Evolutionary conservation across 2,888 invertebrate genomes (phyloP).

Genomic region (Aphidius colemani): DNA sequence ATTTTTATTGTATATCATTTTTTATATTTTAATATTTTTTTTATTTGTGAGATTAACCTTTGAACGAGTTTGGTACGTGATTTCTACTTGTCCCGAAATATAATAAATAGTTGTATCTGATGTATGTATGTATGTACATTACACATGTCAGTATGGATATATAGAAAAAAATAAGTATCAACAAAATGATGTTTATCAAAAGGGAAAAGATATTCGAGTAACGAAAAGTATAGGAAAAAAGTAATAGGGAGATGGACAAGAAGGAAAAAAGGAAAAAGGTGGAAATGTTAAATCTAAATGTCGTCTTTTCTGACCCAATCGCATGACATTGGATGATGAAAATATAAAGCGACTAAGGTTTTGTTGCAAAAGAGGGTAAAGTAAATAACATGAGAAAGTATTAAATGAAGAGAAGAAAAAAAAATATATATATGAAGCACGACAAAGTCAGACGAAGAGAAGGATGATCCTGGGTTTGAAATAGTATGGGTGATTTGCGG

Average conservation of each 20-base stretch:
- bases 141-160: not conserved
- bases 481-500: conserved; percentile 53
- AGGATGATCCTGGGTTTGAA: conserved; percentile 53
- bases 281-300: conserved; percentile 19
- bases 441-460: conserved; percentile 47
- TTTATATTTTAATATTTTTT: no score
- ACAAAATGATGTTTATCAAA: not conserved
- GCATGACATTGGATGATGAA: conserved; percentile 47
- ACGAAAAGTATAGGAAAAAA: not conserved
- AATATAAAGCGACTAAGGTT: conserved; percentile 45
- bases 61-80: conserved; percentile 33
- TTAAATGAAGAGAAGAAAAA: conserved; percentile 1
- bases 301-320: conserved; percentile 19
- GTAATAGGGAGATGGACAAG: not conserved
- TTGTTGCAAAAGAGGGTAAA: conserved; percentile 11
- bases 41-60: not conserved
- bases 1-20: conserved; percentile 4
- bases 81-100: conserved; percentile 21
- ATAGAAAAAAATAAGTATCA: not conserved
- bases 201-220: not conserved
- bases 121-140: no score
- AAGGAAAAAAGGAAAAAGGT: conserved; percentile 2
- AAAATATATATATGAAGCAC: not conserved
- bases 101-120: no score
- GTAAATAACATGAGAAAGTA: not conserved